A percentile compares a stretch with the other conserved stretches of the same genome.
phyloP scores from a whole-genome alignment of 2,113 vertebrate species.

The Hydropotes inermis region DNA sequence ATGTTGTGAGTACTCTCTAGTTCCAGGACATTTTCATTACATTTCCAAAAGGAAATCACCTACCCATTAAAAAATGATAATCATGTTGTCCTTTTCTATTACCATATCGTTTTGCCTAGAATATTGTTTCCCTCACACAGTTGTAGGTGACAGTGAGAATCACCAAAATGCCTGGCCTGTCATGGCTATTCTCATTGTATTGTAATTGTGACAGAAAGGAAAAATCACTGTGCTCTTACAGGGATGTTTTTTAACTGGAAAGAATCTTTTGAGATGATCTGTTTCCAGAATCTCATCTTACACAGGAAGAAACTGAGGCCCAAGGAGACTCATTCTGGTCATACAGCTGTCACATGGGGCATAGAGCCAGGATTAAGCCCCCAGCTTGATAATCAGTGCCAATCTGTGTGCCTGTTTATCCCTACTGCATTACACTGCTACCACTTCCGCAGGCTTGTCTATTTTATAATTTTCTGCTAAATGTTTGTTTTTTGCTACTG shows the following conservation, averaged over 20 bases:
- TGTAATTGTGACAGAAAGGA: background rate
- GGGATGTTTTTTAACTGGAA: background rate
- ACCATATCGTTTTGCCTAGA: background rate
- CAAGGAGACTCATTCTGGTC: background rate
- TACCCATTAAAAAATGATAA: background rate
- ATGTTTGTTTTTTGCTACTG: slow-evolving; percentile 14
- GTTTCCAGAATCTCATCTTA: background rate
- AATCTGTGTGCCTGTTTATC: background rate
- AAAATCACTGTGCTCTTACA: background rate
- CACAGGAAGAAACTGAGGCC: slow-evolving; percentile 33
- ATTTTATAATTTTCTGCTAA: slow-evolving; percentile 12
- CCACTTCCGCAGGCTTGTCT: background rate
- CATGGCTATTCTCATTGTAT: background rate
- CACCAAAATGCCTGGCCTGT: background rate
- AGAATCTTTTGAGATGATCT: background rate
- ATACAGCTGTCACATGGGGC: background rate
- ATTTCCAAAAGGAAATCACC: background rate
- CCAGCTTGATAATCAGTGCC: background rate
- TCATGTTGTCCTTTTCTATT: slow-evolving; percentile 26
- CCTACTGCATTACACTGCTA: background rate
- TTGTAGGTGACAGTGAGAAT: background rate
- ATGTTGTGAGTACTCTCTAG: background rate
- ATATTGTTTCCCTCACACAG: background rate
- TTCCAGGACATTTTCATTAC: background rate
- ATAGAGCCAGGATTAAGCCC: background rate